Conservation (phyloP, 1,140 invertebrate genomes). For the Hycleus phaleratus region DNA sequence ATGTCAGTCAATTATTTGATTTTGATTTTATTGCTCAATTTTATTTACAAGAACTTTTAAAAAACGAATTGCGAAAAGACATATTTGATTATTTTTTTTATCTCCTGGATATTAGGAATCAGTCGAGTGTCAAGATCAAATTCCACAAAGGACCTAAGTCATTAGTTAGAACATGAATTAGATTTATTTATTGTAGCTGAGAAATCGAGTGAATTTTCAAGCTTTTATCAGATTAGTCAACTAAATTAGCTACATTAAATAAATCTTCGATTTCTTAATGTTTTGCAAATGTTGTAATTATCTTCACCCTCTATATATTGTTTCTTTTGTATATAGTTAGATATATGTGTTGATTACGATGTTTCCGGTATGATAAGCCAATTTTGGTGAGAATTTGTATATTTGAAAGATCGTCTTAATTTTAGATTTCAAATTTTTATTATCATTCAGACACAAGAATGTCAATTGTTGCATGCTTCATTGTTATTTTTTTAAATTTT, state of each 20-base stretch:
- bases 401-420: conserved; percentile 4
- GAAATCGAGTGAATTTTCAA: not conserved
- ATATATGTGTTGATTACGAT: not conserved
- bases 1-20: no score
- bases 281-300: no score
- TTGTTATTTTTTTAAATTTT: conserved; percentile 23
- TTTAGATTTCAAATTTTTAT: conserved; percentile 12
- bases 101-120: conserved; percentile 1
- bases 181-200: conserved; percentile 9
- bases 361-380: no score
- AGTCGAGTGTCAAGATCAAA: conserved; percentile 11
- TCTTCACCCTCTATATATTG: not conserved
- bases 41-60: no score
- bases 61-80: not conserved
- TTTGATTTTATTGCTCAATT: no score
- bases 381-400: not conserved
- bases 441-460: conserved; percentile 19
- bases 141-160: conserved; percentile 18
- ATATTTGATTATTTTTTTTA: conserved; percentile 8
- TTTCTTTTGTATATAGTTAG: conserved; percentile 8
- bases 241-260: not conserved
- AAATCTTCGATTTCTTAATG: not conserved
- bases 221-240: no score
- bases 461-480: conserved; percentile 29
- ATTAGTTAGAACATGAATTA: conserved; percentile 4